Conservation (phyloP, 2,888 invertebrate genomes). For the Eutolmus rufibarbis region DNA sequence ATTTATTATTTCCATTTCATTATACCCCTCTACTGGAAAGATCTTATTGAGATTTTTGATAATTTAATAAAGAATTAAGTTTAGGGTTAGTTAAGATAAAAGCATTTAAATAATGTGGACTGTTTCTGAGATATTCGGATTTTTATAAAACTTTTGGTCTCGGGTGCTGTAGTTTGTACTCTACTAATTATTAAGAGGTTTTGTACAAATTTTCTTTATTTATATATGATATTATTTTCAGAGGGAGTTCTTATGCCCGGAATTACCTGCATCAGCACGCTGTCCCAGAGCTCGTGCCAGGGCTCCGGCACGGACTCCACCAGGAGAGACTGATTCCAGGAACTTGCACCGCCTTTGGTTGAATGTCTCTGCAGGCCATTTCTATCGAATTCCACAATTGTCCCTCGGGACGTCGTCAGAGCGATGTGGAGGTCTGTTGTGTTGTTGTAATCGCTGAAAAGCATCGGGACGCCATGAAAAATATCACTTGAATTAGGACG, state of each 20-base stretch:
- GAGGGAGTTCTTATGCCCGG: background rate
- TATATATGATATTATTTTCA: background rate
- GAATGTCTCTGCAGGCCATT: slow-evolving; percentile 73
- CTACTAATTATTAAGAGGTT: background rate
- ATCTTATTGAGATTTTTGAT: too few relatives aligned
- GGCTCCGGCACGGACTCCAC: slow-evolving; percentile 72
- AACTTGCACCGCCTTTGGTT: slow-evolving; percentile 55
- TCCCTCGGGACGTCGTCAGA: slow-evolving; percentile 81
- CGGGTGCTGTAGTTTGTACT: background rate
- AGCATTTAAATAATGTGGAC: too few relatives aligned
- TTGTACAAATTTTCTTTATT: background rate
- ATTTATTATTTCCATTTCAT: too few relatives aligned
- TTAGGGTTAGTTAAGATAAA: too few relatives aligned
- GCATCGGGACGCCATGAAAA: slow-evolving; percentile 15
- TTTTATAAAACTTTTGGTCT: too few relatives aligned
- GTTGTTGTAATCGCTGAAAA: slow-evolving; percentile 79
- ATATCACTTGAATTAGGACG: background rate
- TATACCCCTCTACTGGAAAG: too few relatives aligned
- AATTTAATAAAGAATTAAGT: too few relatives aligned
- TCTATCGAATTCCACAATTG: slow-evolving; percentile 84
- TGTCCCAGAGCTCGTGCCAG: slow-evolving; percentile 76
- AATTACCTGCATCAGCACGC: slow-evolving; percentile 68
- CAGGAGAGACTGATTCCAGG: slow-evolving; percentile 75
- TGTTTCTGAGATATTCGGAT: too few relatives aligned
- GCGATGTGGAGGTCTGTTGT: slow-evolving; percentile 90